Conservation (phyloP, 2,888 invertebrate species). For the Tigriopus californicus region DNA sequence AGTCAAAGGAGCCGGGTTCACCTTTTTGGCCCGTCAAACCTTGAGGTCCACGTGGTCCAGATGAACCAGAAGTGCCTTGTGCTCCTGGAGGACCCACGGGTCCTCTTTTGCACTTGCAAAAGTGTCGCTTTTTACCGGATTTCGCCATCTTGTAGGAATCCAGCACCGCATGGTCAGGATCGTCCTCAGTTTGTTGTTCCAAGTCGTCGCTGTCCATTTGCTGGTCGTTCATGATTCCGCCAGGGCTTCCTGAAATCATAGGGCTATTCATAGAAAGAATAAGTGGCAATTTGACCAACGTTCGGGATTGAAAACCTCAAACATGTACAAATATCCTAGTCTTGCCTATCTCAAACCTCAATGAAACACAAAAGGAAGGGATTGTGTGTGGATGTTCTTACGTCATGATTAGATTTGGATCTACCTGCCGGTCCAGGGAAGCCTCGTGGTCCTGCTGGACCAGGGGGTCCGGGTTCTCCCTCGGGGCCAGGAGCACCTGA, state of each 20-base stretch:
- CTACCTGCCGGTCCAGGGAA: slow-evolving; percentile 24
- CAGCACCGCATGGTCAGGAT: neutral
- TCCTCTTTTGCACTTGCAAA: slow-evolving; percentile 45
- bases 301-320: too few relatives aligned
- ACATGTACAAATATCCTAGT: too few relatives aligned
- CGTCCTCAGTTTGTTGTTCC: slow-evolving; percentile 12
- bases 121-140: slow-evolving; percentile 21
- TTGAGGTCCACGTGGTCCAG: slow-evolving; percentile 38
- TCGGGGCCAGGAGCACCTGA: slow-evolving; percentile 35
- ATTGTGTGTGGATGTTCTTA: too few relatives aligned
- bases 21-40: slow-evolving; percentile 41
- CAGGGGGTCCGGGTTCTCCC: slow-evolving; percentile 33
- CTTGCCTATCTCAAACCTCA: too few relatives aligned
- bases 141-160: neutral
- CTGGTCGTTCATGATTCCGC: slow-evolving; percentile 1
- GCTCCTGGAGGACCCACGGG: slow-evolving; percentile 45
- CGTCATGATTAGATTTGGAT: too few relatives aligned
- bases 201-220: neutral
- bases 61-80: slow-evolving; percentile 39
- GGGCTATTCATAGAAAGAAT: too few relatives aligned
- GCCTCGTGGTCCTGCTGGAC: slow-evolving; percentile 31
- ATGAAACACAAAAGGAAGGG: too few relatives aligned
- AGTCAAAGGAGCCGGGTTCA: slow-evolving; percentile 41
- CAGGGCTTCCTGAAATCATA: neutral
- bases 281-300: too few relatives aligned